Evolutionary conservation across 2,888 invertebrate species (phyloP).

Genomic region (Bembecia ichneumoniformis): DNA sequence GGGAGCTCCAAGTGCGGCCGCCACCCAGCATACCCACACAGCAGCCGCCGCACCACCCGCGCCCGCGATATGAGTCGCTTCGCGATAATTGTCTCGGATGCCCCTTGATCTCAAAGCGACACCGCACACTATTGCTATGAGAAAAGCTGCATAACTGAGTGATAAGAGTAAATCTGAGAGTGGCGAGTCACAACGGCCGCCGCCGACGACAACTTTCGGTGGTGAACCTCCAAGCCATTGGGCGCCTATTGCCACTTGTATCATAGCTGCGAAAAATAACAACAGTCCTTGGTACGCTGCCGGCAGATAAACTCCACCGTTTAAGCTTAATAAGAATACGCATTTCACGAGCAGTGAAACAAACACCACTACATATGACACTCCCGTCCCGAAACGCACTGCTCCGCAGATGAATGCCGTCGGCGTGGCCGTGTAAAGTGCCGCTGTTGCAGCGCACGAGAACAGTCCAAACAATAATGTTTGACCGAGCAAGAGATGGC

Average conservation of each 20-base stretch:
- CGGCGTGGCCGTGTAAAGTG: slow-evolving; percentile 83
- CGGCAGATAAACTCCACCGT: slow-evolving; percentile 91
- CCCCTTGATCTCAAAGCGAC: slow-evolving; percentile 88
- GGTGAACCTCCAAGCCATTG: slow-evolving; percentile 89
- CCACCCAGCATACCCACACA: slow-evolving; percentile 88
- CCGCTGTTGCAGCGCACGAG: slow-evolving; percentile 84
- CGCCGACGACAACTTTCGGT: slow-evolving; percentile 58
- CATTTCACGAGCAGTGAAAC: slow-evolving; percentile 94
- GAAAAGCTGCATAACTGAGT: slow-evolving; percentile 85
- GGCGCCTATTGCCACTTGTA: slow-evolving; percentile 87
- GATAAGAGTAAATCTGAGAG: slow-evolving; percentile 83
- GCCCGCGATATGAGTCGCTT: slow-evolving; percentile 92
- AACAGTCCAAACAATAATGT: slow-evolving; percentile 88
- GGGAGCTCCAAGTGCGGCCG: slow-evolving; percentile 84
- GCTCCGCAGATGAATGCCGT: slow-evolving; percentile 86
- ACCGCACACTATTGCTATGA: slow-evolving; percentile 87
- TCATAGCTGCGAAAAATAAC: slow-evolving; percentile 90
- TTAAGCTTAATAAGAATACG: slow-evolving; percentile 92
- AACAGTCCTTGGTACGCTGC: slow-evolving; percentile 93
- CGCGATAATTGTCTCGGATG: slow-evolving; percentile 93
- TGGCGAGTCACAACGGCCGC: slow-evolving; percentile 75
- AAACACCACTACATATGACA: slow-evolving; percentile 88
- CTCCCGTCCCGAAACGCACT: slow-evolving; percentile 85
- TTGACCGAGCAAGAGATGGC: slow-evolving; percentile 90
- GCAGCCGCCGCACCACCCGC: slow-evolving; percentile 89